Evolutionary conservation across 2,113 vertebrate species (phyloP).

Genomic region (Menidia beryllina): DNA sequence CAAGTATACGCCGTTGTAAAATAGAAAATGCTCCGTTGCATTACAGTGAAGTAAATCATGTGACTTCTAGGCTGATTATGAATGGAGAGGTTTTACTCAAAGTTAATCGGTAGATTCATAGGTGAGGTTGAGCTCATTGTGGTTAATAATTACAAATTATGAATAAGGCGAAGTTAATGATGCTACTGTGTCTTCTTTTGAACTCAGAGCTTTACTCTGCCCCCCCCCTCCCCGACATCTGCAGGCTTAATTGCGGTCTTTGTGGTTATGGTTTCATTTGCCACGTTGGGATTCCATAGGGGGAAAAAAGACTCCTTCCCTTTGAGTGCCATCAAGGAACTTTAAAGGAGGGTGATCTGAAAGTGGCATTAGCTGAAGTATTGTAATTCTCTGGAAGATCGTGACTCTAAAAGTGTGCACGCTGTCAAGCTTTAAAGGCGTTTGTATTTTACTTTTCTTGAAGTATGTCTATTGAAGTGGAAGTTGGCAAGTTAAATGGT

Average conservation of each 20-base stretch:
- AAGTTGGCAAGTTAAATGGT: neutral
- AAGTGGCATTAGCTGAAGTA: conserved; percentile 8
- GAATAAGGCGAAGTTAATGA: conserved; percentile 64
- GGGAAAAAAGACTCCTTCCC: conserved; percentile 5
- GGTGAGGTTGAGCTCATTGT: conserved; percentile 53
- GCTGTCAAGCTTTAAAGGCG: neutral
- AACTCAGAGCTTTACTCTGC: conserved; percentile 61
- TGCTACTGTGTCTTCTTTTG: conserved; percentile 39
- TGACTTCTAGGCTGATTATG: neutral
- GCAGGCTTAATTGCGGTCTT: conserved; percentile 71
- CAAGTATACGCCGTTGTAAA: neutral
- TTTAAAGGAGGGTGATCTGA: conserved; percentile 27
- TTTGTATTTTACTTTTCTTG: neutral
- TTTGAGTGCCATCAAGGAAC: conserved; percentile 47
- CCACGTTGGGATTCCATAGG: conserved; percentile 26
- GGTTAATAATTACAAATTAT: conserved; percentile 52
- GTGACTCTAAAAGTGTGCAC: neutral
- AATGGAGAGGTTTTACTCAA: conserved; percentile 35
- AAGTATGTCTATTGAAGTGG: neutral
- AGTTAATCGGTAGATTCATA: conserved; percentile 55
- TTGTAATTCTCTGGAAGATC: conserved; percentile 31
- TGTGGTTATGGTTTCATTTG: conserved; percentile 58
- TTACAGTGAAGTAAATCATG: neutral
- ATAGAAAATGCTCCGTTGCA: neutral
- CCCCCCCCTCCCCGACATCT: conserved; percentile 55